A percentile compares a stretch with the other conserved stretches of the same genome.
phyloP scores from a whole-genome alignment of 2,888 invertebrate genomes.

The Tridacna crocea region DNA sequence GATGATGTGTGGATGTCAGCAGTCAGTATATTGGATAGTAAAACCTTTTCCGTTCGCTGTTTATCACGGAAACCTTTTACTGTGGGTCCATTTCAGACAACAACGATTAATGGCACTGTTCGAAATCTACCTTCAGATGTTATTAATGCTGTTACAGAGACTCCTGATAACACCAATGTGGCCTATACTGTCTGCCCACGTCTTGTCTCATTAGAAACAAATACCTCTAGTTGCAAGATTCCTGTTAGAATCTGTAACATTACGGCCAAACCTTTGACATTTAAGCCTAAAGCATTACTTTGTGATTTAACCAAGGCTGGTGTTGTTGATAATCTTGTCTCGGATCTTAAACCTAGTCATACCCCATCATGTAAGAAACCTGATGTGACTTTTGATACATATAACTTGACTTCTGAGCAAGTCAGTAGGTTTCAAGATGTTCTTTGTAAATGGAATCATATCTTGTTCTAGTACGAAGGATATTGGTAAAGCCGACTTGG shows the following conservation, averaged over 20 bases:
- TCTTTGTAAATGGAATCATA: background rate
- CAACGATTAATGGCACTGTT: background rate
- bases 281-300: background rate
- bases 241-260: background rate
- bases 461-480: constrained; percentile 18
- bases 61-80: background rate
- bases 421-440: background rate
- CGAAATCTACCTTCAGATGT: background rate
- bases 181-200: background rate
- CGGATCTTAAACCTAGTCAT: background rate
- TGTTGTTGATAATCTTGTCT: background rate
- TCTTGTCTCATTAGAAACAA: background rate
- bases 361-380: background rate
- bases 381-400: background rate
- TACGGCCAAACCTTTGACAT: background rate
- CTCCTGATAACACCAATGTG: background rate
- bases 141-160: background rate
- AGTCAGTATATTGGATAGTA: background rate
- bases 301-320: background rate
- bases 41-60: background rate
- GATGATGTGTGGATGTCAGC: background rate
- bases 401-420: background rate
- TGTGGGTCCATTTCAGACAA: background rate
- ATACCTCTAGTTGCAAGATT: background rate
- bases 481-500: constrained; percentile 19